phyloP scores from a whole-genome alignment of 2,797 vertebrate species.

The Epinephelus awoara region DNA sequence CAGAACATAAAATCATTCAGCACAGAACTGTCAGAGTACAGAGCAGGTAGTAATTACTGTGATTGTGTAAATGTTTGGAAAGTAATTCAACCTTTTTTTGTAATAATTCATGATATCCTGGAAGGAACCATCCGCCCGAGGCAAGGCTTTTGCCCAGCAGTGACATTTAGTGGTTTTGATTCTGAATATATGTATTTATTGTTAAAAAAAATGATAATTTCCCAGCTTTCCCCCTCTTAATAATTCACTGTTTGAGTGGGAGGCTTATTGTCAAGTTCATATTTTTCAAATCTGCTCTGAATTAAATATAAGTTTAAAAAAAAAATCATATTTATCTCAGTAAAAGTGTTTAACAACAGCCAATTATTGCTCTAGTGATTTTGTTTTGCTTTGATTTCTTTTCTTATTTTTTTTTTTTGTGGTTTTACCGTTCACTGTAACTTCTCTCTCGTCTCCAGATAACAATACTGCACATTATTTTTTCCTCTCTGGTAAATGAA shows the following conservation, averaged over 20 bases:
- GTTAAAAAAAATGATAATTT: background rate
- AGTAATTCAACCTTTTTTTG: background rate
- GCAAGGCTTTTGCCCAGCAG: background rate
- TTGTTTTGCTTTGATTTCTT: background rate
- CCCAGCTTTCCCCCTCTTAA: background rate
- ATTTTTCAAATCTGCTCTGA: background rate
- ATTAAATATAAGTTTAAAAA: background rate
- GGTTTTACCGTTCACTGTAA: constrained; percentile 6
- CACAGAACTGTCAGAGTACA: background rate
- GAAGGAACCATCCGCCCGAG: background rate
- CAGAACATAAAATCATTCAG: background rate
- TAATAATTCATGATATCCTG: background rate
- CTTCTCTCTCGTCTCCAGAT: constrained; percentile 11
- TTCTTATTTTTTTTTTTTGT: background rate
- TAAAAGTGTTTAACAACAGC: background rate
- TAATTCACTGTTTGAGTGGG: background rate
- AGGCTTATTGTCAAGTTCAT: background rate
- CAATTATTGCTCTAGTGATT: constrained; percentile 10
- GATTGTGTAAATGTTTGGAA: background rate
- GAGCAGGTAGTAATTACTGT: background rate
- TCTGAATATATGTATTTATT: background rate
- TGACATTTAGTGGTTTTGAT: background rate
- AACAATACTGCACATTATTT: constrained; percentile 8
- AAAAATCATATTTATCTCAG: background rate
- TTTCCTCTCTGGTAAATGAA: constrained; percentile 31